Base-by-base conservation (phyloP, 2,797 vertebrate species). In the Urophycis tenuis region DNA sequence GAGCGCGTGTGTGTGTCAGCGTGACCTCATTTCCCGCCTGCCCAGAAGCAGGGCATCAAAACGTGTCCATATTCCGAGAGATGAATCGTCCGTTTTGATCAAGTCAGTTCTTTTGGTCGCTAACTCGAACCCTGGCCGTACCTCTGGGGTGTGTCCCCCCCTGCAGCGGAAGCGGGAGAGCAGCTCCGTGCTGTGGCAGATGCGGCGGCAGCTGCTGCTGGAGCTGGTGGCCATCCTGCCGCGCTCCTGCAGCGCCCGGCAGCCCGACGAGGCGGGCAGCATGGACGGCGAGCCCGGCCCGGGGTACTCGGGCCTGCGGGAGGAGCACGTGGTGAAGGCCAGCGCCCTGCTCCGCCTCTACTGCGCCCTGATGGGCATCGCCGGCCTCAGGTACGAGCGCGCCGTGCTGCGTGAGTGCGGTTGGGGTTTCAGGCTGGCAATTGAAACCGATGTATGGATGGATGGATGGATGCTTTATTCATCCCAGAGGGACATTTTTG, bases 281-380 rank as follows among this genome's bases (percentile, higher is more conserved):
- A 85, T 87, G 39, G 94, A 95, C 64, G 95, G 94, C 77, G 95
- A 92, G 73, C 90, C 87, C 5, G 88, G 91, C 77, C 93, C 95
- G 0, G 95, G 94, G 36, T 96, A 96, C 81, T 98, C 96, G 0
- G 96, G 95, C 34, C 94, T 99, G 80, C 94, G 95, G 86, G 97
- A 99, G 84, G 97, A 98, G 85, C 95, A 97, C 2, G 98, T 99
- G 17, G 97, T 99, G 87, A 98, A 99, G 91, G 98, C 97, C 89
- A 98, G 97, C 1, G 96, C 97, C 0, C 86, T 99, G 88, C 91
- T 99, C 33, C 90, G 98, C 1, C 94, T 99, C 22, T 99, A 98
- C 89, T 99, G 97, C 11, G 96, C 97, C 19, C 92, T 99, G 81
- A 98, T 99, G 97, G 98, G 98, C 78, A 99, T 99, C 6, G 97